Evolutionary conservation across 2,797 vertebrate species (phyloP), one percentile per base, ranked within the genome.

Genomic region (Danionella dracula): DNA sequence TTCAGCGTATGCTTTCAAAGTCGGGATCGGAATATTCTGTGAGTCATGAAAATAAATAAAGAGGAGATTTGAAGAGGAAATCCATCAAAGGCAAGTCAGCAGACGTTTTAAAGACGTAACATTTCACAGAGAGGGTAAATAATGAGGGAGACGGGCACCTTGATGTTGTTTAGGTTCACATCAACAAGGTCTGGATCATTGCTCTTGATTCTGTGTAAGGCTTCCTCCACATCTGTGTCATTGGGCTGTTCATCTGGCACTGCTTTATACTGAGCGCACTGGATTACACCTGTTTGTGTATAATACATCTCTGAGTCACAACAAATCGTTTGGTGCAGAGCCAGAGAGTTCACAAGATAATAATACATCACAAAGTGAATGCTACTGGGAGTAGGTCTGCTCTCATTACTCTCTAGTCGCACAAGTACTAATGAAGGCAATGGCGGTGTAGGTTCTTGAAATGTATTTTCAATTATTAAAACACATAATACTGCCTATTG

Each of bases 81-180:
- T 13, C 42, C 13, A 29, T 38, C 12, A 48, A 10, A 56, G 27
- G 12, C 20, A 46, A 7, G 44, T 12, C 17, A 48, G 40, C 17
- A 15, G 16, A 34, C 20, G 16, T 13, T 27, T 17, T 34, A 27
- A 67, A 46, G 11, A 60, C 8, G 17, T 34, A 4, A 1, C 7
- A 20, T 20, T 8, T 0, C 0, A 34, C 46, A 68, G 61, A 55
- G 50, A 66, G 23, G 19, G 12, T 20, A 19, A 32, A 20, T 44
- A 58, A 32, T 32, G 38, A 44, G 16, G 8, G 27, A 16, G 8
- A 9, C 27, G 2, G 40, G 49, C 76, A 98, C 97, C 90, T 87
- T 92, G 73, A 99, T 99, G 81, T 99, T 99, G 79, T 99, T 99
- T 53, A 99, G 94, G 83, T 99, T 99, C 76, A 99, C 92, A 74